Evolutionary conservation across 2,888 invertebrate genomes (phyloP), one percentile per base, ranked within the genome.

Genomic region (Parelbella ahira): DNA sequence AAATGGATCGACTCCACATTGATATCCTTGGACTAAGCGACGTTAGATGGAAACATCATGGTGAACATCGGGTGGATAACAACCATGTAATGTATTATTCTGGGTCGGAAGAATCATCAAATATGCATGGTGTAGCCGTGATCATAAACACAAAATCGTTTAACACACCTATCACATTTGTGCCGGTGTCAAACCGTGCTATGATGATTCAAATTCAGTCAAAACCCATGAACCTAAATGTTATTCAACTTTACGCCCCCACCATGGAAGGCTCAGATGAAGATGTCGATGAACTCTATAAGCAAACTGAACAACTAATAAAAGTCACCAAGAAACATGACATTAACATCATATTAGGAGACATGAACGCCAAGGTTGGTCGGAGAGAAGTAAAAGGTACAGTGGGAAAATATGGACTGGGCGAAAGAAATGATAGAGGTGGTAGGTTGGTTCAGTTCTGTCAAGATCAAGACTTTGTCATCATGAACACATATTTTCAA

Each of bases 1-100:
- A 32, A 11, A 32, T 32, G 20, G 11, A 32, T 10, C 30, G 30
- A 4, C 19, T 32, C 1, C 1, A 32, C 6, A 32, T 32, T 10
- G 30, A 32, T n/a, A 20, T 32, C 19, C 10, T 32, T 9, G 30
- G 30, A 10, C 2, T 32, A n/a, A 32, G 30, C 30, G 30, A 32
- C 20, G 20, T 32, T 1, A 32, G 30, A 32, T 32, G 30, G 30
- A 32, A 20, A 20, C 3, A n/a, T 20, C 4, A 20, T 10, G 30
- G 30, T 6, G 11, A 32, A 20, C 30, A 32, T 9, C 9, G 19
- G 10, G 5, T 32, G 2, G 20, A 32, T 10, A n/a, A 19, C 3
- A 11, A 32, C n/a, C 20, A 32, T 6, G 6, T 32, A 5, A 9
- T 32, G 10, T 32, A 19, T 11, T 32, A 13, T 13, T 28, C 28